Evolutionary conservation across 2,797 vertebrate genomes (phyloP), one percentile per base, ranked within the genome.

Genomic region (Triplophysa bombifrons): DNA sequence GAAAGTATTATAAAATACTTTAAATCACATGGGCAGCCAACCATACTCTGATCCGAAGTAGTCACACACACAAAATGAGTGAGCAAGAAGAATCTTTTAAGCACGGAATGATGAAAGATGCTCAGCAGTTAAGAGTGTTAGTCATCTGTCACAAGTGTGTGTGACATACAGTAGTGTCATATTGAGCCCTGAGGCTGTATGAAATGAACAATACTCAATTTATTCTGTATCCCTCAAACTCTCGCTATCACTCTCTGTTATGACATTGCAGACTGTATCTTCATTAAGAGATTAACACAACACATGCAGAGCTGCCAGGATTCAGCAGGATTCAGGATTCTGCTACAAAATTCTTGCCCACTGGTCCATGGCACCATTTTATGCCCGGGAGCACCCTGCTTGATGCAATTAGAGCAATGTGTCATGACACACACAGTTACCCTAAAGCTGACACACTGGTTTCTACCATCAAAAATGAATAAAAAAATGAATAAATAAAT

Each of bases 371-470:
- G 2, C 50, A 56, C 19, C 9, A 44, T 63, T 70, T 13, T 53
- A 68, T 60, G 51, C 38, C 34, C 6, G 4, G 5, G n/a, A n/a
- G 46, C 69, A 56, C 63, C 46, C 44, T 53, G 44, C 44, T 61
- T 53, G 20, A 51, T 60, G 41, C 14, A 66, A 34, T 74, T 61
- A 50, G 44, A 61, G 19, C 51, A 19, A 56, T 30, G 10, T 41
- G 17, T 65, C 19, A 44, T 41, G 19, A 16, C 41, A 67, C 20
- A 44, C 70, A 73, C 25, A 5, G 61, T 75, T 70, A 78, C 48
- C 25, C 19, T 41, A 63, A 41, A 51, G 70, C 20, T 76, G 8
- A 48, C 46, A 44, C 41, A 9, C 27, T 44, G 20, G 17, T 41
- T 73, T 30, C 55, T 75, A 10, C 50, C 25, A 30, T 68, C 19